phyloP scores from a whole-genome alignment of 2,888 invertebrate genomes.

The Cataglyphis altisquamis region DNA sequence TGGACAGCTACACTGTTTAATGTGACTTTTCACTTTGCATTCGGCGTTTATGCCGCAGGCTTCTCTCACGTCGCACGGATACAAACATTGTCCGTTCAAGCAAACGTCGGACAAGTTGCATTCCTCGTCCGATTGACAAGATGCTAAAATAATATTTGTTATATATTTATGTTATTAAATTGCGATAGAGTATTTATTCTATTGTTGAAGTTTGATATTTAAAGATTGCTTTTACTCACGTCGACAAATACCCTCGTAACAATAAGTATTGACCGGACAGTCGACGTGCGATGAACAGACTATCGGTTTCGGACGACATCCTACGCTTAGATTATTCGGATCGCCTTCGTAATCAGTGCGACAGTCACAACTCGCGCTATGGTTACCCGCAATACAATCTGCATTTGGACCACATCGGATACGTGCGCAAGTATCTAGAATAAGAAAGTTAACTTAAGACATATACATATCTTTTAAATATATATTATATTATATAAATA shows the following conservation, averaged over 20 bases:
- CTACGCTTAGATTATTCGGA: slow-evolving; percentile 90
- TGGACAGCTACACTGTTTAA: slow-evolving; percentile 94
- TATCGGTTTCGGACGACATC: slow-evolving; percentile 92
- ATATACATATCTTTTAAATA: background rate
- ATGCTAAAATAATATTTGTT: slow-evolving; percentile 86
- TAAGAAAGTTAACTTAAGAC: slow-evolving; percentile 1
- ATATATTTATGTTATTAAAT: background rate
- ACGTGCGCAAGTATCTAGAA: slow-evolving; percentile 92
- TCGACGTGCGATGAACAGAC: slow-evolving; percentile 91
- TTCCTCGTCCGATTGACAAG: slow-evolving; percentile 93
- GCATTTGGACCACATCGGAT: slow-evolving; percentile 94
- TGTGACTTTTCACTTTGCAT: slow-evolving; percentile 91
- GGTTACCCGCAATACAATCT: slow-evolving; percentile 92
- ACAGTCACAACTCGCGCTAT: slow-evolving; percentile 93
- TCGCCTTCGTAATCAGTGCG: slow-evolving; percentile 92
- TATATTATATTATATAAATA: background rate
- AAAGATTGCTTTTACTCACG: slow-evolving; percentile 88
- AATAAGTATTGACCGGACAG: slow-evolving; percentile 93
- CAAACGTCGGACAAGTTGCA: slow-evolving; percentile 94
- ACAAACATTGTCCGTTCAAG: slow-evolving; percentile 92
- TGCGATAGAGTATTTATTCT: background rate
- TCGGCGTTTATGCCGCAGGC: slow-evolving; percentile 95
- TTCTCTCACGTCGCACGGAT: slow-evolving; percentile 92
- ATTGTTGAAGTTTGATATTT: slow-evolving; percentile 1
- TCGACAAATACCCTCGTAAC: slow-evolving; percentile 93